phyloP scores from a whole-genome alignment of 2,113 vertebrate species.

The Ctenodactylus gundi region DNA sequence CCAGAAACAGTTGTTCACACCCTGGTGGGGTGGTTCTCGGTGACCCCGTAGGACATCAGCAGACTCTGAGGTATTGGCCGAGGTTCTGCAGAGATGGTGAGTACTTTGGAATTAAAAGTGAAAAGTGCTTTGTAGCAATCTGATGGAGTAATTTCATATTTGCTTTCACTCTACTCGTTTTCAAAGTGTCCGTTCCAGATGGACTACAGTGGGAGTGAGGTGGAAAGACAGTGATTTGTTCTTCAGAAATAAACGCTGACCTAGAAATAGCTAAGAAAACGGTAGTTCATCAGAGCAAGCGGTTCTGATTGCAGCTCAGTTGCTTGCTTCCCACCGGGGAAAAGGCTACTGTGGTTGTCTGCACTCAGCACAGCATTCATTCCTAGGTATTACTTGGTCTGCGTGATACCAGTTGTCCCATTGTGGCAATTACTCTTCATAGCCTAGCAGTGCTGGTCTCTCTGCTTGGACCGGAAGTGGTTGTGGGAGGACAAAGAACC shows the following conservation, averaged over 20 bases:
- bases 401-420: slow-evolving; percentile 92
- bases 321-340: not conserved
- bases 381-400: slow-evolving; percentile 94
- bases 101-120: not conserved
- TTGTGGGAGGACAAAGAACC: slow-evolving; percentile 94
- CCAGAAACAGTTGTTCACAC: not conserved
- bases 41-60: not conserved
- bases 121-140: not conserved
- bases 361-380: not conserved
- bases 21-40: not conserved
- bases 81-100: not conserved
- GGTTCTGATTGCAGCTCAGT: not conserved
- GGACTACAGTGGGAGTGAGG: not conserved
- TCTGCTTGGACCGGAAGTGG: slow-evolving; percentile 94
- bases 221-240: not conserved
- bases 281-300: not conserved
- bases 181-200: not conserved
- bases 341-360: not conserved
- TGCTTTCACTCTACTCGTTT: not conserved
- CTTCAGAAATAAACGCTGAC: not conserved
- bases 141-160: not conserved
- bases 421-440: slow-evolving; percentile 95
- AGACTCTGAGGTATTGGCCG: not conserved
- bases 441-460: slow-evolving; percentile 95
- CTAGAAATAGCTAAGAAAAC: not conserved